Conservation (phyloP, 2,797 vertebrate genomes). For the Xenops minutus region DNA sequence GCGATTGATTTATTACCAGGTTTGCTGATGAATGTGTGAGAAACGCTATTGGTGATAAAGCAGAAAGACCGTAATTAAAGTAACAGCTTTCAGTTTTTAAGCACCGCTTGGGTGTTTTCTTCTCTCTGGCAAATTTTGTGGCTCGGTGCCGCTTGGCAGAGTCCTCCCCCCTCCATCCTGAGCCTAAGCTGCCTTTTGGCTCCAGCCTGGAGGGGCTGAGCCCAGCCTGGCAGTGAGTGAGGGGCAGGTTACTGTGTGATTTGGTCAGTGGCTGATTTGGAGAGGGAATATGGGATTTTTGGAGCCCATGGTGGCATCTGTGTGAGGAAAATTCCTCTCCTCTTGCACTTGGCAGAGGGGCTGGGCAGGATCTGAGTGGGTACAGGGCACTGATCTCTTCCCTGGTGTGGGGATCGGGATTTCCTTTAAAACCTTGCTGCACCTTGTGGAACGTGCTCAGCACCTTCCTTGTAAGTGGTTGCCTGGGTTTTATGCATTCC, state of each 20-base stretch:
- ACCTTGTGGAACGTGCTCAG: background rate
- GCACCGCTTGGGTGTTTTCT: slow-evolving; percentile 33
- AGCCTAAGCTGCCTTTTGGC: background rate
- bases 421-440: background rate
- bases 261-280: background rate
- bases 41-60: slow-evolving; percentile 65
- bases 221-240: background rate
- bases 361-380: background rate
- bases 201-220: background rate
- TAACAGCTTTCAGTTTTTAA: slow-evolving; percentile 73
- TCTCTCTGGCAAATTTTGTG: slow-evolving; percentile 10
- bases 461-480: rapidly evolving
- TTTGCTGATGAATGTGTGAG: slow-evolving; percentile 74
- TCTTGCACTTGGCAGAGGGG: background rate
- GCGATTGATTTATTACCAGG: slow-evolving; percentile 73
- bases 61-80: slow-evolving; percentile 73
- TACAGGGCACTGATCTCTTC: background rate
- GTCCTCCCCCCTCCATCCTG: background rate
- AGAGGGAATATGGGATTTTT: background rate
- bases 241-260: background rate
- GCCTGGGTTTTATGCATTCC: background rate
- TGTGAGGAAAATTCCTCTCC: too few species aligned
- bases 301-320: rapidly evolving
- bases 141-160: background rate
- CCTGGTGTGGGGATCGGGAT: rapidly evolving